These are phyloP conservation scores for Pungitius pungitius DNA, from an alignment of 2,113 vertebrate species.

Conservation along the genomic window DNA sequence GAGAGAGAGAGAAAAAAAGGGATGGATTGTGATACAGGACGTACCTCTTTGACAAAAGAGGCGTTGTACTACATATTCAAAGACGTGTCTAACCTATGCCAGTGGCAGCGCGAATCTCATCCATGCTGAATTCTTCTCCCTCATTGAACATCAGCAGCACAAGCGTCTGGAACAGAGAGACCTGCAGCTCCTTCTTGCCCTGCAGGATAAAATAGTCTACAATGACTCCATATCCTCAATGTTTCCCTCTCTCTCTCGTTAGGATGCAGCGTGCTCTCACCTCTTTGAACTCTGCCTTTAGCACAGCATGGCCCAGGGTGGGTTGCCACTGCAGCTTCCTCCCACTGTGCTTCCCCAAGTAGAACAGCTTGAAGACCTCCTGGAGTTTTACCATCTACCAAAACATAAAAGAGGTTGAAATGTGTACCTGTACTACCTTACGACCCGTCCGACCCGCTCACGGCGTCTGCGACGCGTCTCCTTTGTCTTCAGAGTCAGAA, in stretches of 20 bases:
- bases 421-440: background rate
- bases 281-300: slow-evolving; percentile 99
- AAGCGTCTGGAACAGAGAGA: slow-evolving; percentile 97
- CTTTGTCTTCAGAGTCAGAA: too few species aligned
- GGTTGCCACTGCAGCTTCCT: slow-evolving; percentile 99
- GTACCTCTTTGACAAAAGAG: background rate
- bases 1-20: background rate
- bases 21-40: background rate
- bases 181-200: slow-evolving; percentile 98
- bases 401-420: background rate
- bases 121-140: slow-evolving; percentile 97
- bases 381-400: slow-evolving; percentile 97
- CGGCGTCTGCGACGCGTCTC: too few species aligned
- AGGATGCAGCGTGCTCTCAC: slow-evolving; percentile 60
- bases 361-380: slow-evolving; percentile 98
- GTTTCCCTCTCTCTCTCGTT: too few species aligned
- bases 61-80: background rate
- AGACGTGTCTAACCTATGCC: slow-evolving; percentile 87
- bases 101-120: slow-evolving; percentile 94
- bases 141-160: slow-evolving; percentile 99
- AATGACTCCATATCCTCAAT: background rate
- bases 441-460: too few species aligned
- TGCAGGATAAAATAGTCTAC: slow-evolving; percentile 50
- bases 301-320: slow-evolving; percentile 95
- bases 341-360: slow-evolving; percentile 98